phyloP scores from a whole-genome alignment of 2,888 invertebrate species.

The Chrysomela aeneicollis region DNA sequence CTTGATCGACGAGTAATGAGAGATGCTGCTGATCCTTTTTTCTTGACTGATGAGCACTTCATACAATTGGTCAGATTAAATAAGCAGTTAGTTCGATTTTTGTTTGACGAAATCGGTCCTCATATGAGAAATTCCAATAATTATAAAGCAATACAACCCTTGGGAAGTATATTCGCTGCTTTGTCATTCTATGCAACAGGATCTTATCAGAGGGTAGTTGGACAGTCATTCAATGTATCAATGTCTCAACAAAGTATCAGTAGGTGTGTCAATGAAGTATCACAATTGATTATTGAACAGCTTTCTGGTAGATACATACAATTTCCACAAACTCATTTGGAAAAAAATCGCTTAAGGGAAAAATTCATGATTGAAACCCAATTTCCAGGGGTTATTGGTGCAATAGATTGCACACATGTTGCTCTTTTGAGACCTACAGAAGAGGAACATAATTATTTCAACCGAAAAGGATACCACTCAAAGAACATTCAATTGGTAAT shows the following conservation, averaged over 20 bases:
- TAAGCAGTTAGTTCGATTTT: slow-evolving; percentile 5
- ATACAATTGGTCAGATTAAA: slow-evolving; percentile 18
- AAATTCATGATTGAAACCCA: not conserved
- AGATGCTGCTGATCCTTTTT: slow-evolving; percentile 4
- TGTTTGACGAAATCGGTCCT: not conserved
- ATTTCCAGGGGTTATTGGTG: slow-evolving; percentile 21
- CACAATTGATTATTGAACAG: slow-evolving; percentile 16
- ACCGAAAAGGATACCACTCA: slow-evolving; percentile 29
- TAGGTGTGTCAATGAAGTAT: slow-evolving; percentile 20
- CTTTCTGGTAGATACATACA: not conserved
- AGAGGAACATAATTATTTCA: slow-evolving; percentile 28
- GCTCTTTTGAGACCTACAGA: slow-evolving; percentile 17
- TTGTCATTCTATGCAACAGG: slow-evolving; percentile 29
- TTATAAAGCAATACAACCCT: not conserved
- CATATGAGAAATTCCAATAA: not conserved
- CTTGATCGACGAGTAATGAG: not conserved
- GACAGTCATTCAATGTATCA: slow-evolving; percentile 22
- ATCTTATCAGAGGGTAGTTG: slow-evolving; percentile 27
- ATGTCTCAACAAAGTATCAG: slow-evolving; percentile 22
- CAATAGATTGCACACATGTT: slow-evolving; percentile 24
- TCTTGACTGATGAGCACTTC: slow-evolving; percentile 6
- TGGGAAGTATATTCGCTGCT: slow-evolving; percentile 19
- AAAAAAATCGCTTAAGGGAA: not conserved
- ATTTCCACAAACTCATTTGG: not conserved
- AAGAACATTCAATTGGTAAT: slow-evolving; percentile 23